Conservation (phyloP, 2,113 vertebrate species). For the Triplophysa siluroides region DNA sequence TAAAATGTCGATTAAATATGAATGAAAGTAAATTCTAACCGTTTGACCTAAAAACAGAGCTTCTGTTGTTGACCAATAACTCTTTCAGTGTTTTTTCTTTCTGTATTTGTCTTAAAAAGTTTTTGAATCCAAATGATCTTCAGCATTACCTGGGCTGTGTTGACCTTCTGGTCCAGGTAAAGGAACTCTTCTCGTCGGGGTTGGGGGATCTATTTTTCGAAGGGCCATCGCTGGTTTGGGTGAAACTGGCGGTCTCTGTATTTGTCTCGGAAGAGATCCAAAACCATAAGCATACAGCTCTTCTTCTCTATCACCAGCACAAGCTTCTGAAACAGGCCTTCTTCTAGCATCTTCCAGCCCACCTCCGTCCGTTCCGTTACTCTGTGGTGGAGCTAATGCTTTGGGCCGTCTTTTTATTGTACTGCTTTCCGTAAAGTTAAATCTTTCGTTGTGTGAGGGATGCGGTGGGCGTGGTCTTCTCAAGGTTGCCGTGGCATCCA, state of each 20-base stretch:
- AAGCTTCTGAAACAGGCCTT: slow-evolving; percentile 77
- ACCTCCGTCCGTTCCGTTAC: slow-evolving; percentile 61
- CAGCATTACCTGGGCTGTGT: slow-evolving; percentile 80
- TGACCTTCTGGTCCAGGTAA: slow-evolving; percentile 77
- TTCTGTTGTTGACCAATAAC: too few relatives aligned
- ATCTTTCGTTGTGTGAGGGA: slow-evolving; percentile 73
- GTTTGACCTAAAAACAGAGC: too few relatives aligned
- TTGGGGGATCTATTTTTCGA: slow-evolving; percentile 77
- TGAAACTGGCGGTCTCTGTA: slow-evolving; percentile 85
- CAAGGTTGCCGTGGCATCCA: slow-evolving; percentile 85
- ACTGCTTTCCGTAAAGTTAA: slow-evolving; percentile 74
- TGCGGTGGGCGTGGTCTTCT: slow-evolving; percentile 78
- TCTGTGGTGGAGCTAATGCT: slow-evolving; percentile 63
- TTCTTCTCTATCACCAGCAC: slow-evolving; percentile 66
- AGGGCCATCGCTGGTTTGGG: slow-evolving; percentile 82
- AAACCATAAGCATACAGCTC: slow-evolving; percentile 56
- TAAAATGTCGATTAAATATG: too few relatives aligned
- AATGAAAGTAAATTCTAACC: too few relatives aligned
- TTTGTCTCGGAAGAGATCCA: slow-evolving; percentile 70
- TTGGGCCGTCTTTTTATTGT: slow-evolving; percentile 80
- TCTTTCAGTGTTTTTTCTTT: too few relatives aligned
- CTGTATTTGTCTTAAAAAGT: too few relatives aligned
- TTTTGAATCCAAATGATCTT: not conserved
- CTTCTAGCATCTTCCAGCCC: slow-evolving; percentile 51
- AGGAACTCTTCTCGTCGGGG: slow-evolving; percentile 83